Conservation (phyloP, 2,797 vertebrate species). For the Hylomyscus alleni region DNA sequence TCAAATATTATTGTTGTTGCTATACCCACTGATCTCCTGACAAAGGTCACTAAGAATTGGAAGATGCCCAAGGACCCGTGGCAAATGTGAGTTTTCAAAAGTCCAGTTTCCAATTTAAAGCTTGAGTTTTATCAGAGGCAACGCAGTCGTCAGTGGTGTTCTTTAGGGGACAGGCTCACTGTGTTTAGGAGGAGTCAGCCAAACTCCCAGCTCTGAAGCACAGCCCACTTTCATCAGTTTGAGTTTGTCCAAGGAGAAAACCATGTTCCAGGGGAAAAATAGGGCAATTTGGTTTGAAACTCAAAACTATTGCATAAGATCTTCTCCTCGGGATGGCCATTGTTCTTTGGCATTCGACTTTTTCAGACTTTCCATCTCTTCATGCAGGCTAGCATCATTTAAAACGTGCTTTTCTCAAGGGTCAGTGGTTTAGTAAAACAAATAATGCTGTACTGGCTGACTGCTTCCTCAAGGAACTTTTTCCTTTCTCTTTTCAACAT, state of each 20-base stretch:
- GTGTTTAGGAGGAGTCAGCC: constrained; percentile 22
- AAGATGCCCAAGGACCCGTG: neutral
- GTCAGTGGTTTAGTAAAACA: constrained; percentile 36
- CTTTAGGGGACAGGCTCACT: neutral
- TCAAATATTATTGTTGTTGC: neutral
- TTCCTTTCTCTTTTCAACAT: neutral
- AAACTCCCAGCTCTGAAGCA: neutral
- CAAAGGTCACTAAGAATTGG: neutral
- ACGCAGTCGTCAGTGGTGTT: neutral
- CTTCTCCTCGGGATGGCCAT: neutral
- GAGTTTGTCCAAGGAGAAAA: constrained; percentile 23
- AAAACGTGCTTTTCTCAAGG: neutral
- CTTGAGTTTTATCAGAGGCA: neutral
- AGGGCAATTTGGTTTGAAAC: neutral
- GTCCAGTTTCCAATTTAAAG: neutral
- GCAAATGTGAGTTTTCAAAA: constrained; percentile 41
- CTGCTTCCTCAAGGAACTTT: neutral
- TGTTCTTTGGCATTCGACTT: neutral
- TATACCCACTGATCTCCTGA: neutral
- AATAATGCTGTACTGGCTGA: neutral
- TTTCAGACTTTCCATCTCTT: constrained; percentile 8
- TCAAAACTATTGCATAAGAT: constrained; percentile 6
- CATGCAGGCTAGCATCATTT: neutral
- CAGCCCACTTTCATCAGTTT: neutral
- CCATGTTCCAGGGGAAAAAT: neutral